Evolutionary conservation across 2,888 invertebrate species (phyloP), one percentile per base, ranked within the genome.

Genomic region (Rhingia campestris): DNA sequence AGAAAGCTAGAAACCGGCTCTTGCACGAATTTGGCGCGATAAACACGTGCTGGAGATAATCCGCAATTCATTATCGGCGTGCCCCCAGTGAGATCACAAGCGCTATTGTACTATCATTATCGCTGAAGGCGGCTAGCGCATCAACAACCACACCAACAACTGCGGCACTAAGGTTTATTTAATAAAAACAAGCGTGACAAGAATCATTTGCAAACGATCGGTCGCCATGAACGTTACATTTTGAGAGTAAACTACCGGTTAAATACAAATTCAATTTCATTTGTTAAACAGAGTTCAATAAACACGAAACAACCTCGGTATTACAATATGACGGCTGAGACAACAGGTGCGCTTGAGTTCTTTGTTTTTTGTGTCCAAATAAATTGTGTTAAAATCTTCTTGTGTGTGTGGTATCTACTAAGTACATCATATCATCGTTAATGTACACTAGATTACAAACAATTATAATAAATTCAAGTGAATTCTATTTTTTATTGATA

Each of bases 201-300:
- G 41, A 74, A 53, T 79, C 73, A 82, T 63, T 82, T 67, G 37
- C 12, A 41, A 58, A 41, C 79, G 63, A 79, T 39, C 73, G 32
- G 47, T 53, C 82, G 82, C 45, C 82, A 82, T 82, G 82, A 63
- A 59, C 73, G 69, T 45, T 56, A 67, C 72, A 54, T 37, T 12
- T 74, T 67, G 22, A 58, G 63, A 22, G 10, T 47, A 47, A 33
- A 9, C 14, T 4, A 30, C 22, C 22, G n/a, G 12, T 6, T 7
- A 43, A 12, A 32, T 45, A 32, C 22, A 54, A 45, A 47, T 45
- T 49, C 6, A 22, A 37, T 51, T 56, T 43, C 12, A 33, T 53
- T 32, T 51, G 30, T 30, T 9, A 22, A 53, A 33, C 22, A 4
- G 9, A 53, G 10, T 41, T 32, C 14, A 39, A n/a, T 6, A 53